phyloP scores from a whole-genome alignment of 1,140 invertebrate species.

The Formica selysi region DNA sequence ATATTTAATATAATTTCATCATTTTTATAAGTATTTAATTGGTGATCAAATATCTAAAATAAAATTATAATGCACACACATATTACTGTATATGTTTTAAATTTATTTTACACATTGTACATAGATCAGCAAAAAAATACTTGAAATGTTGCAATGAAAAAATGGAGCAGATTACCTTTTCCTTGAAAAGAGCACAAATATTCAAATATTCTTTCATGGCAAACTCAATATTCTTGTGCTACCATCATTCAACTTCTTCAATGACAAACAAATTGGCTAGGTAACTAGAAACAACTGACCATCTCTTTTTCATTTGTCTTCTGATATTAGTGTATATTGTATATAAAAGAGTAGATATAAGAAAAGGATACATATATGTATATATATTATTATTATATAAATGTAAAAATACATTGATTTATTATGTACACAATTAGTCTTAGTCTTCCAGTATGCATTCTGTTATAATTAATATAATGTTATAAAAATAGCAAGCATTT shows the following conservation, averaged over 20 bases:
- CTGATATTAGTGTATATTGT: neutral
- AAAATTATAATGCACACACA: slow-evolving; percentile 8
- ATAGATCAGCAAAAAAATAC: neutral
- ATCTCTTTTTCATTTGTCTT: slow-evolving; percentile 12
- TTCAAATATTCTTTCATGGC: slow-evolving; percentile 76
- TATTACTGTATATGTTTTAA: too few relatives aligned
- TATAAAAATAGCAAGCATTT: too few relatives aligned
- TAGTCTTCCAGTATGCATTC: too few relatives aligned
- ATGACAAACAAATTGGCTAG: slow-evolving; percentile 35
- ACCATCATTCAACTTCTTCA: slow-evolving; percentile 49
- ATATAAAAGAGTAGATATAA: neutral
- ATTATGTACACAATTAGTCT: neutral
- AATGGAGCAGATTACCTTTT: slow-evolving; percentile 75
- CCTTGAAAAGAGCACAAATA: slow-evolving; percentile 70
- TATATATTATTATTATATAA: slow-evolving; percentile 1
- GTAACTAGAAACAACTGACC: slow-evolving; percentile 50
- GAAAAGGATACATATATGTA: neutral
- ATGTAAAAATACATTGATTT: neutral
- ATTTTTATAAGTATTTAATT: neutral
- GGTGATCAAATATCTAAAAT: slow-evolving; percentile 2
- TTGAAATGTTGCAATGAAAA: slow-evolving; percentile 19
- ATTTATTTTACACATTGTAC: slow-evolving; percentile 40
- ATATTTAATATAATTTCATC: slow-evolving; percentile 28
- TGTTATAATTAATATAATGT: too few relatives aligned
- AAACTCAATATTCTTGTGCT: slow-evolving; percentile 72